These are phyloP conservation scores for Haliclystus octoradiatus DNA, from an alignment of 30 jellyfish, hydroid and myxozoan genomes.

Conservation along the genomic window DNA sequence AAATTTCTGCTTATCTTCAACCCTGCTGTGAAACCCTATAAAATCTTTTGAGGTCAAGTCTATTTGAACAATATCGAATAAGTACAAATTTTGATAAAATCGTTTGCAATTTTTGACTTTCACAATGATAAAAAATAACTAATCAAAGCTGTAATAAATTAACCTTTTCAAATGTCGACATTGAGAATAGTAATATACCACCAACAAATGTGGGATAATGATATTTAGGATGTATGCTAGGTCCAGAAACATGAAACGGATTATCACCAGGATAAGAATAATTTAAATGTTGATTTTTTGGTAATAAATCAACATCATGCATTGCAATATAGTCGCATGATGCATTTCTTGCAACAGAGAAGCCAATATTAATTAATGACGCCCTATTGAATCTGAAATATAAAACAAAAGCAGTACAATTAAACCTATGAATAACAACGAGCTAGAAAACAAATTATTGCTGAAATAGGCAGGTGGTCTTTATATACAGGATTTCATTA, in stretches of 20 bases:
- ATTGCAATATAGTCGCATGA: conserved; percentile 93
- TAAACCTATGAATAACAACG: no score
- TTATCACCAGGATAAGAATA: conserved; percentile 94
- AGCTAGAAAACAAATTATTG: no score
- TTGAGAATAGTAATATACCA: conserved; percentile 82
- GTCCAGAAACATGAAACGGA: conserved; percentile 98
- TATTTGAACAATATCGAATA: no score
- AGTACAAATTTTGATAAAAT: no score
- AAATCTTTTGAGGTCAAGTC: no score
- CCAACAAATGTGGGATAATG: conserved; percentile 95
- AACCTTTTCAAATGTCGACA: conserved; percentile 86
- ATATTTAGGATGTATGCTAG: conserved; percentile 93
- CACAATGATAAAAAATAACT: no score
- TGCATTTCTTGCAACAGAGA: conserved; percentile 73
- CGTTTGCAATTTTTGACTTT: no score
- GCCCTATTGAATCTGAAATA: conserved; percentile 89
- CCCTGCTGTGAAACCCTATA: no score
- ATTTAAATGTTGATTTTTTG: conserved; percentile 69
- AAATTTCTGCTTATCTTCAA: no score
- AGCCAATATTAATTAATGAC: conserved; percentile 83
- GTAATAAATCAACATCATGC: conserved; percentile 98
- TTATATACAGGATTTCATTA: no score
- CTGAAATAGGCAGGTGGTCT: no score
- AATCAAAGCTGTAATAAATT: no score
- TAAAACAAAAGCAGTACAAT: not conserved